A percentile compares a stretch with the other conserved stretches of the same genome.
Conservation (phyloP, 2,797 vertebrate genomes). For the Tinamus major region DNA sequence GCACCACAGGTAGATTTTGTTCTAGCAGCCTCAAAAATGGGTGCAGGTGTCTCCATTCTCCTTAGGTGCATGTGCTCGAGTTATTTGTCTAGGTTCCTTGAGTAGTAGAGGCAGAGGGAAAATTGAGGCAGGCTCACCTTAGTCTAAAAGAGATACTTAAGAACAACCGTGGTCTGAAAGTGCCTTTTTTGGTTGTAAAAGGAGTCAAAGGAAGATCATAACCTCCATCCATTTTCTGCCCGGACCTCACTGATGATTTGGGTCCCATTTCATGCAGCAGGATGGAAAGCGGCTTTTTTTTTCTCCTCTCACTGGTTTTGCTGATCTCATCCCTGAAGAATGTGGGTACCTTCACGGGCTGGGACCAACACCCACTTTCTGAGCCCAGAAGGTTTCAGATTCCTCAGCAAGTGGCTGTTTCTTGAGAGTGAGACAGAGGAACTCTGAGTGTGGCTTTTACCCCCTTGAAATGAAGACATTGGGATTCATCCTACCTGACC, state of each 20-base stretch:
- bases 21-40: background rate
- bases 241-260: background rate
- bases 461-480: too few relatives aligned
- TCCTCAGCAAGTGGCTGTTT: too few relatives aligned
- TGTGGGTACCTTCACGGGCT: too few relatives aligned
- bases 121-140: background rate
- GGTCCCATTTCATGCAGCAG: background rate
- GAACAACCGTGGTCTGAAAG: background rate
- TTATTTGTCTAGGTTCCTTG: background rate
- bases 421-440: too few relatives aligned
- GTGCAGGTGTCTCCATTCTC: background rate
- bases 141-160: background rate
- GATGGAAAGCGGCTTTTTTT: background rate
- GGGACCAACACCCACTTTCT: too few relatives aligned
- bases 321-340: background rate
- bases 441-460: too few relatives aligned
- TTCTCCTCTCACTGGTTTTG: background rate
- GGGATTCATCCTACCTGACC: too few relatives aligned
- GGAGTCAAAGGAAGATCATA: background rate
- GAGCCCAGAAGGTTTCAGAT: too few relatives aligned
- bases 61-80: background rate
- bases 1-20: background rate
- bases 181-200: background rate
- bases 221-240: background rate
- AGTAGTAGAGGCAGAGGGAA: background rate